phyloP scores from a whole-genome alignment of 2,888 invertebrate species.

The Ormyrus nitidulus region DNA sequence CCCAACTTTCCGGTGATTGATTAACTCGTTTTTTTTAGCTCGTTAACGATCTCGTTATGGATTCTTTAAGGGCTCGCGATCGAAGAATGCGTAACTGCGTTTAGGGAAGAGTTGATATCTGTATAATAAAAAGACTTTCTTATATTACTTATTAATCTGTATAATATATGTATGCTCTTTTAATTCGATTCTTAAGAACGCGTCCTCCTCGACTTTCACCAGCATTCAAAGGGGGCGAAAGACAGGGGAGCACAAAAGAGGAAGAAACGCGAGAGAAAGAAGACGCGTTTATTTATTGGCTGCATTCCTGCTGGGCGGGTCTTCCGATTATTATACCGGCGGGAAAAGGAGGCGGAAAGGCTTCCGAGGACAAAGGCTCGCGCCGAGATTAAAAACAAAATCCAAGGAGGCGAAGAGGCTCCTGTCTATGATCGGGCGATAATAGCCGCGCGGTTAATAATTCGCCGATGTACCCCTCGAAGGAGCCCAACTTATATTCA shows the following conservation, averaged over 20 bases:
- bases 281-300: slow-evolving; percentile 31
- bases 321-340: slow-evolving; percentile 20
- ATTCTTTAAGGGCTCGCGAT: no score
- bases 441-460: slow-evolving; percentile 20
- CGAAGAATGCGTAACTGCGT: no score
- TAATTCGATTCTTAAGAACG: no score
- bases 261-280: slow-evolving; percentile 9
- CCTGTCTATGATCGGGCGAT: slow-evolving; percentile 26
- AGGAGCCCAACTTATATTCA: slow-evolving; percentile 28
- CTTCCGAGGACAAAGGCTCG: slow-evolving; percentile 16
- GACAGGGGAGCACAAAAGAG: neutral
- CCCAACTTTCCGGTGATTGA: no score
- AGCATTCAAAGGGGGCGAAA: neutral
- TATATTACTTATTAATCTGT: no score
- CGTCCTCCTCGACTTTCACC: no score
- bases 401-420: slow-evolving; percentile 10
- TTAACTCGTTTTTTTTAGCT: no score
- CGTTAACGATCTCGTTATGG: no score
- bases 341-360: neutral
- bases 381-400: slow-evolving; percentile 42
- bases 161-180: no score
- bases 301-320: slow-evolving; percentile 9
- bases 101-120: no score
- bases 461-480: slow-evolving; percentile 16
- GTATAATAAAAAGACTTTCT: no score